Base-by-base conservation (phyloP, 2,113 vertebrate species). In the Sinocyclocheilus grahami region DNA sequence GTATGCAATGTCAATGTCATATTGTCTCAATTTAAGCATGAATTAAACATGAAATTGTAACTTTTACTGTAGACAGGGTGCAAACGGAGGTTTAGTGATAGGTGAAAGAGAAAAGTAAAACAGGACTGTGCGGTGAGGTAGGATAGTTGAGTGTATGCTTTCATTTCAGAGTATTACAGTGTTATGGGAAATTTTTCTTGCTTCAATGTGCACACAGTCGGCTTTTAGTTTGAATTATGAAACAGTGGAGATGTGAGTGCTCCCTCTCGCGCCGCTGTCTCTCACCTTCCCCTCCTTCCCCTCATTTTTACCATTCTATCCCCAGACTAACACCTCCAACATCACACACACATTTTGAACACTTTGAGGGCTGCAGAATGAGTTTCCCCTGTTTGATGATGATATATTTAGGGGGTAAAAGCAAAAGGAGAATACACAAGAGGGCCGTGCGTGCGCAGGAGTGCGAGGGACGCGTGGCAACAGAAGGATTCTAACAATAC, bases 201-300 rank as follows among this genome's bases (percentile, higher is more conserved):
- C 27, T 72, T 39, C 1, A 1, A 10, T 75, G 82, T 74, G 69
- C 69, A 60, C 33, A 60, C 39, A 18, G 75, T n/a, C 75, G 18
- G 18, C 62, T 53, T 69, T 78, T 67, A 79, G 84, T 79, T 78
- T 85, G 75, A 78, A 79, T 79, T 74, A 84, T 84, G 53, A 84
- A 84, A 74, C 48, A 60, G 48, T 42, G 42, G 58, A 63, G 78
- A 84, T 75, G 69, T 14, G 81, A 71, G 81, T 24, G 27, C 10
- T 48, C 60, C 55, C 78, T 81, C 78, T 51, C 42, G 12, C 78
- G 30, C 58, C 39, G 10, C 42, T 69, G 22, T 51, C 46, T 82
- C 8, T 67, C 63, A 53, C 42, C 0, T 5, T 46, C 24, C 67
- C 30, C 65, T n/a, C 42, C 48, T n/a, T 46, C 37, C 58, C 33